These are phyloP conservation scores for Tetranychus piercei DNA, from an alignment of 2,888 invertebrate species.

Conservation along the genomic window DNA sequence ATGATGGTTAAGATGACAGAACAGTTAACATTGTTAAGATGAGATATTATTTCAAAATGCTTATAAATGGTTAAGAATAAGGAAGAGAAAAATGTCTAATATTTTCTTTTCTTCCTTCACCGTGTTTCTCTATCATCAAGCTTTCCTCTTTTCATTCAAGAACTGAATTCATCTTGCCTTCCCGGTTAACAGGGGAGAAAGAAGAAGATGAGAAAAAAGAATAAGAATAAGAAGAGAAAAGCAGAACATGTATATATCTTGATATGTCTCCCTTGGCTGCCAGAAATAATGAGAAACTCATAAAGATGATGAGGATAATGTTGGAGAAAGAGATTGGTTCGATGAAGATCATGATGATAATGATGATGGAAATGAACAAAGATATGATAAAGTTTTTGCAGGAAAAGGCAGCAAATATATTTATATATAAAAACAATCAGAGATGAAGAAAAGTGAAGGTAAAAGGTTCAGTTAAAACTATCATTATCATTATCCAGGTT, in stretches of 20 bases:
- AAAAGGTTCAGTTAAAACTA: background rate
- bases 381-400: background rate
- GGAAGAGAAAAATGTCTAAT: no score
- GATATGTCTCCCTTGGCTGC: background rate
- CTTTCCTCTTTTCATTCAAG: no score
- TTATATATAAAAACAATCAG: background rate
- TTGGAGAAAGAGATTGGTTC: background rate
- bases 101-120: no score
- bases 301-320: background rate
- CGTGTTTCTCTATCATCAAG: no score
- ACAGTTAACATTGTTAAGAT: no score
- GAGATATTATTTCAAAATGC: no score
- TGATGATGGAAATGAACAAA: background rate
- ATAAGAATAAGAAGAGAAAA: no score
- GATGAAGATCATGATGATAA: background rate
- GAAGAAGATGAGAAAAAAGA: no score
- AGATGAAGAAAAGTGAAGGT: background rate
- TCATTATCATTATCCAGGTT: background rate
- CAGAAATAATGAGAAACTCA: conserved; percentile 1
- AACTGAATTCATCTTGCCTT: no score
- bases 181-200: no score
- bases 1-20: no score
- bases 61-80: no score
- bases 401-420: background rate
- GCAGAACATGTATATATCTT: background rate